These are phyloP conservation scores for Nannobrachium achirus DNA, from an alignment of 2,113 vertebrate genomes.

Conservation along the genomic window DNA sequence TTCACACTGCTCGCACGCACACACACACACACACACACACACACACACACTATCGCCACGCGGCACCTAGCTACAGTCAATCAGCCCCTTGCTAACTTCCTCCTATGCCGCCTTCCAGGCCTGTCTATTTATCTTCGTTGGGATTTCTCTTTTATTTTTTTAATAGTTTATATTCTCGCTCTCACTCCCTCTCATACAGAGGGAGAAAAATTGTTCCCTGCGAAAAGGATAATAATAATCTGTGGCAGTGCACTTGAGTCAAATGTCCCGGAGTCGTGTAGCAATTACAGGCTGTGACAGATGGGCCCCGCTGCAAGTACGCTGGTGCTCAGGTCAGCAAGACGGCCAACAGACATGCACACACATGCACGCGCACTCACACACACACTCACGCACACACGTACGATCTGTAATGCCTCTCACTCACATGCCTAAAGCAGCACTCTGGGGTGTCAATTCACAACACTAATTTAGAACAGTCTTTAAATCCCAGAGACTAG, in stretches of 20 bases:
- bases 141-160: conserved; percentile 40
- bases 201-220: conserved; percentile 64
- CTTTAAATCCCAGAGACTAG: conserved; percentile 62
- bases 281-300: conserved; percentile 80
- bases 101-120: conserved; percentile 47
- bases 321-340: conserved; percentile 65
- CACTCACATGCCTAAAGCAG: conserved; percentile 48
- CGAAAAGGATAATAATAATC: conserved; percentile 81
- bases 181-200: conserved; percentile 41
- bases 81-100: conserved; percentile 55
- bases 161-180: conserved; percentile 49
- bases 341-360: conserved; percentile 61
- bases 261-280: conserved; percentile 79
- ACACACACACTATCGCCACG: conserved; percentile 18
- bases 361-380: conserved; percentile 48
- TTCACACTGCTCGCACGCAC: conserved; percentile 21
- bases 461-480: conserved; percentile 68
- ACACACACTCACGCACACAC: conserved; percentile 54
- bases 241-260: conserved; percentile 77
- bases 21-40: conserved; percentile 34
- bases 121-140: conserved; percentile 55
- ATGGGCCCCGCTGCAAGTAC: conserved; percentile 71
- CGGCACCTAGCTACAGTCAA: conserved; percentile 51
- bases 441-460: conserved; percentile 64
- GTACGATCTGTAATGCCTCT: conserved; percentile 8